Conservation (phyloP, 2,888 invertebrate species). For the Chorisops tibialis region DNA sequence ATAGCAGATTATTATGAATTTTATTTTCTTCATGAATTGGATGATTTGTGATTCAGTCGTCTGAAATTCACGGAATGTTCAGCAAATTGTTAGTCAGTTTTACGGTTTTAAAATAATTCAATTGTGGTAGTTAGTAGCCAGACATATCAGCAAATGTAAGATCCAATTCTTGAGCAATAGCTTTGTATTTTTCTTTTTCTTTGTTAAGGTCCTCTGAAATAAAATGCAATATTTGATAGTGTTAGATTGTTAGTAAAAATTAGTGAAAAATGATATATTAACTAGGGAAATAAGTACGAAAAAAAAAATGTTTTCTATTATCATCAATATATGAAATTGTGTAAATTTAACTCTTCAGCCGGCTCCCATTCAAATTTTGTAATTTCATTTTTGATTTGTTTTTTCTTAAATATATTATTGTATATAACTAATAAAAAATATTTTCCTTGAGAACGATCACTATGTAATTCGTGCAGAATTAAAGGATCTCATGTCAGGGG, state of each 20-base stretch:
- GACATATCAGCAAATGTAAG: slow-evolving; percentile 93
- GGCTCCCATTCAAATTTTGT: no score
- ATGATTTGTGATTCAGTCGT: background rate
- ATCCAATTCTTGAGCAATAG: slow-evolving; percentile 96
- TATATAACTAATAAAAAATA: no score
- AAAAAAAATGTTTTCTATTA: no score
- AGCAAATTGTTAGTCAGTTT: background rate
- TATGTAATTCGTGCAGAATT: no score
- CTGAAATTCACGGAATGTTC: no score
- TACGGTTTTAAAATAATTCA: background rate
- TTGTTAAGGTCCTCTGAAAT: slow-evolving; percentile 80
- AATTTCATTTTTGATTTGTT: no score
- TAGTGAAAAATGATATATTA: background rate
- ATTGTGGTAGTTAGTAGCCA: slow-evolving; percentile 45
- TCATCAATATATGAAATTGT: no score
- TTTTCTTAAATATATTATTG: no score
- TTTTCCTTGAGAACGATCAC: no score
- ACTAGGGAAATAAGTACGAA: slow-evolving; percentile 7
- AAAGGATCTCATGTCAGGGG: no score
- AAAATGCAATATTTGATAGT: slow-evolving; percentile 33
- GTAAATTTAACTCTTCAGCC: no score
- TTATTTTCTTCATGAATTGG: background rate
- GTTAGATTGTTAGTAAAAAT: slow-evolving; percentile 25
- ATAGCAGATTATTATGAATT: background rate
- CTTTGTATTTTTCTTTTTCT: slow-evolving; percentile 96